A percentile compares a stretch with the other conserved stretches of the same genome.
phyloP scores from a whole-genome alignment of 2,888 invertebrate genomes.

The Nymphalis urticae region DNA sequence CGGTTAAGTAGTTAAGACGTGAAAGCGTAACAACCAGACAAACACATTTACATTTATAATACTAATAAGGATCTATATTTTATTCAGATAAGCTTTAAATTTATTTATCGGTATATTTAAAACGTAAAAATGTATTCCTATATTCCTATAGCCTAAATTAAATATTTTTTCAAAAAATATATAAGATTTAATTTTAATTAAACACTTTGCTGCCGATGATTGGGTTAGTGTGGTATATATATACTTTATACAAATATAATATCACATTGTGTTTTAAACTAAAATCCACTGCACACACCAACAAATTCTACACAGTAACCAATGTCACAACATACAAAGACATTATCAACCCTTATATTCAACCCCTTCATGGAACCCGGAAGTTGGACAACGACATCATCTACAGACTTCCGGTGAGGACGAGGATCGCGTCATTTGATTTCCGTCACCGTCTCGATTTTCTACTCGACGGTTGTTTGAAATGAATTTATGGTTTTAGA shows the following conservation, averaged over 20 bases:
- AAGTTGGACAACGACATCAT: conserved; percentile 37
- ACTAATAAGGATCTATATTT: too few relatives aligned
- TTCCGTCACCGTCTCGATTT: conserved; percentile 40
- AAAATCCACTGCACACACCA: not conserved
- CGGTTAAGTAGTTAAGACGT: too few relatives aligned
- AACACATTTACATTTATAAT: too few relatives aligned
- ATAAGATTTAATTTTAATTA: too few relatives aligned
- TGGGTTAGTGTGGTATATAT: too few relatives aligned
- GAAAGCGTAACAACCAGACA: too few relatives aligned
- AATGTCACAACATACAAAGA: conserved; percentile 20
- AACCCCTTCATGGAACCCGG: conserved; percentile 32
- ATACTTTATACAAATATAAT: not conserved
- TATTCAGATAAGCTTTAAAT: too few relatives aligned
- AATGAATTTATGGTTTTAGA: conserved; percentile 4
- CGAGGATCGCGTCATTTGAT: conserved; percentile 45
- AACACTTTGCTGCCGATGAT: too few relatives aligned
- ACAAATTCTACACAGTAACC: conserved; percentile 10
- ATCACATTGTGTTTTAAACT: not conserved
- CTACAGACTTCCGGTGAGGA: conserved; percentile 42
- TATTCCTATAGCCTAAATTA: too few relatives aligned
- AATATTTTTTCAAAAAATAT: too few relatives aligned
- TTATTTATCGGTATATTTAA: too few relatives aligned
- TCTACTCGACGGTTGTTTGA: conserved; percentile 19
- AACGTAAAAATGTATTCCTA: too few relatives aligned
- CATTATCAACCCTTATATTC: conserved; percentile 24